phyloP scores from a whole-genome alignment of 2,797 vertebrate genomes.

The Chaunax sp. region DNA sequence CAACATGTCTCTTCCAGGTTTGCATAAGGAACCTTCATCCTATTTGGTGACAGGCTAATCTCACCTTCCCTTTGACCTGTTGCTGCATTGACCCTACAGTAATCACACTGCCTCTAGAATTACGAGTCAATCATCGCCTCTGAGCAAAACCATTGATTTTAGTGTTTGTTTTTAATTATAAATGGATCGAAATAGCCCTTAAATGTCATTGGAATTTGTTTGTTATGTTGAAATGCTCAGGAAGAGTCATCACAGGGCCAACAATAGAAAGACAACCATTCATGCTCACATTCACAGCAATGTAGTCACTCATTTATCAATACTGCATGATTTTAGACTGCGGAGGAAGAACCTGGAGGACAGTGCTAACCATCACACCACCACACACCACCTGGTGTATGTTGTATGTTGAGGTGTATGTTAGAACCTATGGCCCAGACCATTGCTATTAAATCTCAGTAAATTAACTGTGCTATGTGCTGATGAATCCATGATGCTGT shows the following conservation, averaged over 20 bases:
- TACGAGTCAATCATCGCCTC: neutral
- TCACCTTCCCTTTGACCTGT: constrained; percentile 13
- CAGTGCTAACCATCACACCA: too few species aligned
- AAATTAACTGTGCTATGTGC: neutral
- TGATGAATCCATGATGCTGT: neutral
- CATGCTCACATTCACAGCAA: too few species aligned
- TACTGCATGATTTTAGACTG: too few species aligned
- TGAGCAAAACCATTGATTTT: constrained; percentile 8
- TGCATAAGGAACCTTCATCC: neutral
- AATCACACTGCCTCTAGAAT: neutral
- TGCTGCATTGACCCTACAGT: constrained; percentile 1
- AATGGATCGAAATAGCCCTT: constrained; percentile 24
- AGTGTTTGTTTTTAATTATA: constrained; percentile 39
- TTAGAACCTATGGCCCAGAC: too few species aligned
- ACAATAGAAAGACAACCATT: too few species aligned
- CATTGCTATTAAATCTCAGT: too few species aligned
- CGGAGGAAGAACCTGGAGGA: too few species aligned
- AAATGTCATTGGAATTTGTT: constrained; percentile 7
- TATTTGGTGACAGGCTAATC: constrained; percentile 19
- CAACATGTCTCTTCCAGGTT: neutral
- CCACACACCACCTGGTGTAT: too few species aligned
- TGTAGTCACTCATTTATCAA: too few species aligned
- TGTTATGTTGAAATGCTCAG: neutral
- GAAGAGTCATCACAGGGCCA: too few species aligned
- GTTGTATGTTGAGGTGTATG: too few species aligned